Conservation (phyloP, 1,140 invertebrate species). For the Plectrocnemia conspersa region DNA sequence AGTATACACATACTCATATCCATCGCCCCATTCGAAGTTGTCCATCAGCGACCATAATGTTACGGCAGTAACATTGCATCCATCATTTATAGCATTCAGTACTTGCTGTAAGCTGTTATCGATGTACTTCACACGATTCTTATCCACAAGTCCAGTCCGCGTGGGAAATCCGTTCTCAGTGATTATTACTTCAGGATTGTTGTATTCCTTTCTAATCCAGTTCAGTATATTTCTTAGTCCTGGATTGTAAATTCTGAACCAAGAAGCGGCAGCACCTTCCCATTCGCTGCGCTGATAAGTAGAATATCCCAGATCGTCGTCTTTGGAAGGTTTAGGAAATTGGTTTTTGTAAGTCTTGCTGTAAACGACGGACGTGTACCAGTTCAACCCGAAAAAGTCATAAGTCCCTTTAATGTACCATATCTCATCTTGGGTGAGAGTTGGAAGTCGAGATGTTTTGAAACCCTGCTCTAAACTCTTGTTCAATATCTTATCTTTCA, state of each 20-base stretch:
- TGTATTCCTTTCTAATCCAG: constrained; percentile 56
- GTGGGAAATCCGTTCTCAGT: constrained; percentile 58
- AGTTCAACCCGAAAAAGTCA: constrained; percentile 57
- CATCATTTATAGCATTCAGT: constrained; percentile 43
- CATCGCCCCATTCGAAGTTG: constrained; percentile 61
- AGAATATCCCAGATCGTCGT: constrained; percentile 42
- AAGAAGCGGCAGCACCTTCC: constrained; percentile 41
- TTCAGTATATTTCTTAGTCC: constrained; percentile 58
- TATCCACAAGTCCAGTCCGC: constrained; percentile 43
- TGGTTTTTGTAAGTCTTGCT: constrained; percentile 27
- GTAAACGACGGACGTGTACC: constrained; percentile 42
- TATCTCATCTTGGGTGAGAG: constrained; percentile 43
- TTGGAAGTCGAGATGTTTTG: constrained; percentile 43
- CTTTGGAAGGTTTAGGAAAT: constrained; percentile 37
- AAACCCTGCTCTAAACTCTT: constrained; percentile 48
- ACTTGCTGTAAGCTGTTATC: constrained; percentile 48
- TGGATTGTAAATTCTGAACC: constrained; percentile 56
- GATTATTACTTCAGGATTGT: constrained; percentile 53
- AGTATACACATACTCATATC: constrained; percentile 42
- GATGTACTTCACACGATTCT: constrained; percentile 48
- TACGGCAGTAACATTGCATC: constrained; percentile 59
- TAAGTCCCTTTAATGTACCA: constrained; percentile 53
- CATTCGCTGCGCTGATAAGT: constrained; percentile 40
- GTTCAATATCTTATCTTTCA: constrained; percentile 42
- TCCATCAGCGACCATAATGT: constrained; percentile 63